Evolutionary conservation across 1,140 invertebrate species (phyloP).

Genomic region (Orchesella cincta): DNA sequence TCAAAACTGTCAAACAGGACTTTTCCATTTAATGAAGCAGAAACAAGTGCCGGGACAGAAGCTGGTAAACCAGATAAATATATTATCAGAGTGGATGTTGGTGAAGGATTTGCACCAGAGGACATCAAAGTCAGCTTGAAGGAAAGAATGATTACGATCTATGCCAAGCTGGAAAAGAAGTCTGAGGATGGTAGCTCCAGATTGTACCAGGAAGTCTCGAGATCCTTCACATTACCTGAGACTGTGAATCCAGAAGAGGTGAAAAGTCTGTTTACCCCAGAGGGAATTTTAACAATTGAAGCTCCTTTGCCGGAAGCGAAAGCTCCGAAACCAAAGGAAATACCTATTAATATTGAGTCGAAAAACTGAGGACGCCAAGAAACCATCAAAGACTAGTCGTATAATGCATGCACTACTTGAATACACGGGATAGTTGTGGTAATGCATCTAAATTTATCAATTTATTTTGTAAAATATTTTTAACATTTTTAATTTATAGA

Average conservation of each 20-base stretch:
- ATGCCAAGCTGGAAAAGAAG: conserved; percentile 51
- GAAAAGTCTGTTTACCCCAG: conserved; percentile 53
- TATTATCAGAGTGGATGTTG: conserved; percentile 27
- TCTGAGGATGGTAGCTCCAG: conserved; percentile 52
- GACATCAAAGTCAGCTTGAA: conserved; percentile 53
- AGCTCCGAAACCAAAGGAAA: conserved; percentile 51
- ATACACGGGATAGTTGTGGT: too few relatives aligned
- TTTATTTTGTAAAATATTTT: too few relatives aligned
- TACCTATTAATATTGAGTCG: conserved; percentile 46
- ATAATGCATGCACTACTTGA: too few relatives aligned
- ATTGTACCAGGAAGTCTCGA: conserved; percentile 55
- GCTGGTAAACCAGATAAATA: conserved; percentile 36
- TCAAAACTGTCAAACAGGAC: neutral
- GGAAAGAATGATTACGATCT: conserved; percentile 51
- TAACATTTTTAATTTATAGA: too few relatives aligned
- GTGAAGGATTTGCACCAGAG: conserved; percentile 51
- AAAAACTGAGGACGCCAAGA: too few relatives aligned
- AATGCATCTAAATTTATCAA: too few relatives aligned
- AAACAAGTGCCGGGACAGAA: conserved; percentile 22
- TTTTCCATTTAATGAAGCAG: neutral
- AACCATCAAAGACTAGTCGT: too few relatives aligned
- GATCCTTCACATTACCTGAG: conserved; percentile 56
- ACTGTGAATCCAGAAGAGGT: conserved; percentile 55
- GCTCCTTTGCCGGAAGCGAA: conserved; percentile 52
- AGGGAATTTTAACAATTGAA: conserved; percentile 56